phyloP scores from a whole-genome alignment of 1,140 invertebrate genomes.

The Aradophagus sp. region DNA sequence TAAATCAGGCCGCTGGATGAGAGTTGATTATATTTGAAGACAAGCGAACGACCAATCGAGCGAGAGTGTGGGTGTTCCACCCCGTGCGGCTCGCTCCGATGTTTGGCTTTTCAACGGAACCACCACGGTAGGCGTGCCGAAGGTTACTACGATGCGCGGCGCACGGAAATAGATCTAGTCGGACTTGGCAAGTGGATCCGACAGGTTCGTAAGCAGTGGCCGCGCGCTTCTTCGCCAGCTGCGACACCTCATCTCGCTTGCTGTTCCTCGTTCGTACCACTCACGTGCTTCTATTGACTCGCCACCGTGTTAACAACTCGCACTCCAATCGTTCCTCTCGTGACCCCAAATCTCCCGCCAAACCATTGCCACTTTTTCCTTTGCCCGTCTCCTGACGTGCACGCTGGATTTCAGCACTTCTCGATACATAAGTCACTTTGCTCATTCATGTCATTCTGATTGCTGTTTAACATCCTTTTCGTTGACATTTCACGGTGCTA shows the following conservation, averaged over 20 bases:
- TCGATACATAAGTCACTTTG: too few species aligned
- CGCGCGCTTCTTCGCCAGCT: slow-evolving; percentile 18
- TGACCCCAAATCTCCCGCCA: too few species aligned
- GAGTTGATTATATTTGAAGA: too few species aligned
- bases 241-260: slow-evolving; percentile 18
- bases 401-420: too few species aligned
- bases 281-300: slow-evolving; percentile 50
- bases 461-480: too few species aligned
- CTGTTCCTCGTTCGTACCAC: slow-evolving; percentile 16
- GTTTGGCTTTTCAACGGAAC: slow-evolving; percentile 46
- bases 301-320: too few species aligned
- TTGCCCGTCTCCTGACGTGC: too few species aligned
- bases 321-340: too few species aligned
- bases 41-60: neutral
- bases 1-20: too few species aligned
- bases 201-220: slow-evolving; percentile 34
- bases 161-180: slow-evolving; percentile 55
- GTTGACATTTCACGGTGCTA: too few species aligned
- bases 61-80: slow-evolving; percentile 15
- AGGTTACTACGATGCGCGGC: slow-evolving; percentile 48
- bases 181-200: slow-evolving; percentile 46
- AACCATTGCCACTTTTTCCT: too few species aligned
- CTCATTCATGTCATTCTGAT: too few species aligned
- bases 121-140: slow-evolving; percentile 41
- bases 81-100: slow-evolving; percentile 22